Evolutionary conservation across 2,797 vertebrate species (phyloP), one percentile per base, ranked within the genome.

Genomic region (Tokudaia muenninki): DNA sequence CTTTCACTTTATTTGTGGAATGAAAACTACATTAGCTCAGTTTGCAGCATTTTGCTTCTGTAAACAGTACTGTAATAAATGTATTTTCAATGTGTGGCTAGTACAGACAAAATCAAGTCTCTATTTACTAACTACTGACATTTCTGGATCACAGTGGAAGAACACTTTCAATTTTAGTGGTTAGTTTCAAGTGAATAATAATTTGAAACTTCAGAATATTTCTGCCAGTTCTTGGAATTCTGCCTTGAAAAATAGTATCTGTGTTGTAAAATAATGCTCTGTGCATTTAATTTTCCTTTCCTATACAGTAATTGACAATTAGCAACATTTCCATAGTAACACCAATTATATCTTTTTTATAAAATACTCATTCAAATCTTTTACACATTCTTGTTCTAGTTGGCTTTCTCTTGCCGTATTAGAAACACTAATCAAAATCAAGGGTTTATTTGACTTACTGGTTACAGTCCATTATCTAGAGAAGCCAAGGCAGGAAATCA

Each of bases 141-240:
- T 90, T 94, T 94, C 87, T 92, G 52, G 21, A 9, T 87, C 52
- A 95, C 8, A 41, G 11, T 21, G 6, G n/a, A 83, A 50, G 52
- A 87, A 72, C 6, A 79, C 0, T 19, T 90, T 95, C 24, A 63
- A 50, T 4, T 37, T 92, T 29, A 81, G n/a, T 63, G 9, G 7
- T 57, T 90, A 87, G 67, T 87, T 92, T 61, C 78, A 87, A 94
- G 19, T 50, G 6, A 82, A 90, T 72, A 95, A 61, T 94, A 91
- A 91, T 37, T 47, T 94, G 1, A 50, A 67, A 47, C 61, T 80
- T 93, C 0, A 61, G 41, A 22, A 59, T 67, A 14, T 17, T 31
- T 59, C 37, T 87, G 26, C 11, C 34, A 91, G 50, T 52, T 63
- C 24, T 92, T 94, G 31, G 26, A 70, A 87, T 75, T 82, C 41